Percentiles rank a stretch among this genome's conserved stretches.
These are phyloP conservation scores for Coryphaenoides rupestris DNA, from an alignment of 2,113 vertebrate genomes.

Conservation along the genomic window DNA sequence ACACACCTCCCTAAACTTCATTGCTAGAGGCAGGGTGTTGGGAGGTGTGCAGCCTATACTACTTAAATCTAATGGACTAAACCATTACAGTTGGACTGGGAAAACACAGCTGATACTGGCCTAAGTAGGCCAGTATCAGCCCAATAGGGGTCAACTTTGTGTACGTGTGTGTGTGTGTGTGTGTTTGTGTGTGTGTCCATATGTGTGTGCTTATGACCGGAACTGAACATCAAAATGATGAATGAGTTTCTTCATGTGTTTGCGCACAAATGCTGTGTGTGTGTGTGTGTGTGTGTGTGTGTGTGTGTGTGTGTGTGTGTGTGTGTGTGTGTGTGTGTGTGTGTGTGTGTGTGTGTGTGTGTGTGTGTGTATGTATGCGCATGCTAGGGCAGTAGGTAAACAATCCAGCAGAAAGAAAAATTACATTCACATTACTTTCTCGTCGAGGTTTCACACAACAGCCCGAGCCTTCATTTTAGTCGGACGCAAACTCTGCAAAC, in stretches of 20 bases:
- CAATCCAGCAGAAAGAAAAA: no score
- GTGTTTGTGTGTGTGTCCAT: constrained; percentile 3
- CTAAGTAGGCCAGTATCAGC: constrained; percentile 33
- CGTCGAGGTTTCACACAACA: no score
- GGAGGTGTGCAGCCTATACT: constrained; percentile 30
- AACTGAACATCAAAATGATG: constrained; percentile 31
- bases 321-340: background rate
- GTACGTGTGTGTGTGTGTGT: constrained; percentile 15
- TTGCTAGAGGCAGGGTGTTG: constrained; percentile 39
- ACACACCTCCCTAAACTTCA: constrained; percentile 1
- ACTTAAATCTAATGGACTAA: constrained; percentile 46
- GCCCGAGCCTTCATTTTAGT: no score
- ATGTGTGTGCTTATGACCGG: constrained; percentile 2
- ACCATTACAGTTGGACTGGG: constrained; percentile 37
- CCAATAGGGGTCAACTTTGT: background rate
- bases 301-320: constrained; percentile 6
- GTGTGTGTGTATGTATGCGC: background rate
- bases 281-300: no score
- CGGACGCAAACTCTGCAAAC: no score
- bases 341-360: constrained; percentile 1
- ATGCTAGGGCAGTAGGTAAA: no score
- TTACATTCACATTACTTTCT: no score
- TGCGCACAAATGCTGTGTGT: constrained; percentile 9
- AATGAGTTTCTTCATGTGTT: constrained; percentile 14
- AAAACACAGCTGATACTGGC: constrained; percentile 49